A percentile compares a stretch with the other conserved stretches of the same genome.
These are phyloP conservation scores for Fissipunctia ypsillon DNA, from an alignment of 2,888 invertebrate species.

Conservation along the genomic window DNA sequence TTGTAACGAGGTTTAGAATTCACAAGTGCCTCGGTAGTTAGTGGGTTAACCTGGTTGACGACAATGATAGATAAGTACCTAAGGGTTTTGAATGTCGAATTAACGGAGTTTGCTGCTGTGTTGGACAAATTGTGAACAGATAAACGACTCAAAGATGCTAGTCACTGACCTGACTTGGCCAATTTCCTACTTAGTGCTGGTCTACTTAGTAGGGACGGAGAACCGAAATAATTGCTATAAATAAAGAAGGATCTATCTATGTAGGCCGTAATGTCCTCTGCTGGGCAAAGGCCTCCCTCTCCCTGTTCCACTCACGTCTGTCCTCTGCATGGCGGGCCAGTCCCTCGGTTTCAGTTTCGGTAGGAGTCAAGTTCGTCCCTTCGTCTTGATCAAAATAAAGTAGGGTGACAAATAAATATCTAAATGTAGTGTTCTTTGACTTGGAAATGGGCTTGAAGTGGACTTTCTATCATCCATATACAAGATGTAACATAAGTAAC, in stretches of 20 bases:
- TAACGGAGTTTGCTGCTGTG: background rate
- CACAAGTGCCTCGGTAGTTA: conserved; percentile 1
- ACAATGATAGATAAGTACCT: background rate
- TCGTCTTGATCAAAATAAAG: too few relatives aligned
- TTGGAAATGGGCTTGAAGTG: too few relatives aligned
- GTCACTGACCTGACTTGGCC: background rate
- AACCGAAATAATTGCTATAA: background rate
- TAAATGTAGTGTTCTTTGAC: background rate
- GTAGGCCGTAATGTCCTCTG: too few relatives aligned
- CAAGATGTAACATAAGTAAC: too few relatives aligned
- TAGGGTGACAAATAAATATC: too few relatives aligned
- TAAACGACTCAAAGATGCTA: background rate
- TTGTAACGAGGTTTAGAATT: background rate
- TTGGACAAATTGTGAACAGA: conserved; percentile 4
- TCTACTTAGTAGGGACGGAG: background rate
- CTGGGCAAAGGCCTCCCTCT: too few relatives aligned
- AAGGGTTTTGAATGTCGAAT: conserved; percentile 4
- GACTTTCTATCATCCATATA: too few relatives aligned
- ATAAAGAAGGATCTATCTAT: too few relatives aligned
- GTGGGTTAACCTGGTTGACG: background rate
- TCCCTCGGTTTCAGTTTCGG: too few relatives aligned
- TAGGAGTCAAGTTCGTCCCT: too few relatives aligned
- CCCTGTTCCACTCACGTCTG: too few relatives aligned
- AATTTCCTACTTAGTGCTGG: conserved; percentile 8
- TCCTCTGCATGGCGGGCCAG: too few relatives aligned